phyloP scores from a whole-genome alignment of 2,113 vertebrate genomes.

The Pipra filicauda region DNA sequence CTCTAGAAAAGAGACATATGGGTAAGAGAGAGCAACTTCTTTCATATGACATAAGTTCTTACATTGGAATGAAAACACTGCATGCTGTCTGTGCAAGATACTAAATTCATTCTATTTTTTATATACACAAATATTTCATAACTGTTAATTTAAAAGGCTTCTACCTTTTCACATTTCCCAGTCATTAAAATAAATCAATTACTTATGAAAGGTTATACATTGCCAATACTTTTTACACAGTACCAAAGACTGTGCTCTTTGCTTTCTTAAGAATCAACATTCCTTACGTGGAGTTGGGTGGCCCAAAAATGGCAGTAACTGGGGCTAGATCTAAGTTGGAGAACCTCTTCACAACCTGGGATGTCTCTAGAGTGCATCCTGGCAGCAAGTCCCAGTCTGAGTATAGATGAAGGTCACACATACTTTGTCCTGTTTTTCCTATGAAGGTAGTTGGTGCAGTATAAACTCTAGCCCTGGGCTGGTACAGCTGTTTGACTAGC shows the following conservation, averaged over 20 bases:
- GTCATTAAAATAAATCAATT: slow-evolving; percentile 20
- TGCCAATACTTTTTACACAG: neutral
- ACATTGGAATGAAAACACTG: slow-evolving; percentile 10
- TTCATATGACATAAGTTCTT: neutral
- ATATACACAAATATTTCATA: neutral
- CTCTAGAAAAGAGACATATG: neutral
- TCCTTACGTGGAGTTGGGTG: neutral
- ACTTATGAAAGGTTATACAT: neutral
- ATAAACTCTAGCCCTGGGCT: neutral
- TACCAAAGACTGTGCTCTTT: neutral
- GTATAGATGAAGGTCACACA: accelerated
- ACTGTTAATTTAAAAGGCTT: neutral
- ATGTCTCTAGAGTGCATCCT: neutral
- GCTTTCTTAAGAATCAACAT: neutral
- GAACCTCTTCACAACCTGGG: neutral
- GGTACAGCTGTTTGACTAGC: neutral
- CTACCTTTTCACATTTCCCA: neutral
- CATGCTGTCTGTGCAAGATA: neutral
- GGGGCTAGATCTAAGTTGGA: neutral
- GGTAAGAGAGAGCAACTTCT: neutral
- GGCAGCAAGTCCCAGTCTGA: neutral
- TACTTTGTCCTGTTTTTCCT: neutral
- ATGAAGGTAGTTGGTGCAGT: accelerated
- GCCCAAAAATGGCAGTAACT: neutral
- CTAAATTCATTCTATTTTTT: neutral